phyloP scores from a whole-genome alignment of 2,888 invertebrate genomes.

The Trachelus troglodyta region DNA sequence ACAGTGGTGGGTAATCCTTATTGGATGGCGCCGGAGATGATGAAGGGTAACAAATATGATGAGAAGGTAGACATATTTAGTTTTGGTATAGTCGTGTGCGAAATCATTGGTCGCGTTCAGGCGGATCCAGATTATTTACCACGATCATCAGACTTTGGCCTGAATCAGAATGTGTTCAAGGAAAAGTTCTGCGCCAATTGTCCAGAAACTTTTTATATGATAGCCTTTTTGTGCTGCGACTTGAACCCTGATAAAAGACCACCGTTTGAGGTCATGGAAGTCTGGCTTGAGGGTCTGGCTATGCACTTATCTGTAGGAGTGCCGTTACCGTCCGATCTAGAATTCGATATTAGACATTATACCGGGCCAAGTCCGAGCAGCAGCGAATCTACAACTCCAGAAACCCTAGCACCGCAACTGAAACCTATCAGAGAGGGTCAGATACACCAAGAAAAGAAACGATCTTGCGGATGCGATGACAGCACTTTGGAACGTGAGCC shows the following conservation, averaged over 20 bases:
- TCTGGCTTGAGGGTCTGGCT: constrained; percentile 86
- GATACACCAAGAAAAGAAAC: constrained; percentile 59
- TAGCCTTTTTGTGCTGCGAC: constrained; percentile 92
- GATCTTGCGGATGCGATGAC: constrained; percentile 54
- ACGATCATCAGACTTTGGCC: constrained; percentile 89
- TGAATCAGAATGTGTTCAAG: constrained; percentile 86
- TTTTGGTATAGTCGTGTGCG: constrained; percentile 94
- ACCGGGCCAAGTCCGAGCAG: constrained; percentile 71
- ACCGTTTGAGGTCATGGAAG: constrained; percentile 88
- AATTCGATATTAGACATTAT: constrained; percentile 82
- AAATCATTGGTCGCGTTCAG: constrained; percentile 94
- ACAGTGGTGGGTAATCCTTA: constrained; percentile 97
- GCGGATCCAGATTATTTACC: constrained; percentile 96
- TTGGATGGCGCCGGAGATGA: constrained; percentile 99
- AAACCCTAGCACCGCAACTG: constrained; percentile 69
- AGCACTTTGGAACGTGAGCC: constrained; percentile 61
- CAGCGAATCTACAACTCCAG: constrained; percentile 73
- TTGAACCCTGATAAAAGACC: constrained; percentile 92
- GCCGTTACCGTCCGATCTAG: constrained; percentile 74
- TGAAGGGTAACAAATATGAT: constrained; percentile 95
- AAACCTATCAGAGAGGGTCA: constrained; percentile 71
- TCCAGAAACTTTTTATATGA: constrained; percentile 87
- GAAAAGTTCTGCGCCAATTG: constrained; percentile 88
- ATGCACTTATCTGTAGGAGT: constrained; percentile 77
- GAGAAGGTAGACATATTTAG: constrained; percentile 97